These are phyloP conservation scores for Pseudococcus jackbeardsleyi DNA, from an alignment of 2,888 invertebrate species.

Conservation along the genomic window DNA sequence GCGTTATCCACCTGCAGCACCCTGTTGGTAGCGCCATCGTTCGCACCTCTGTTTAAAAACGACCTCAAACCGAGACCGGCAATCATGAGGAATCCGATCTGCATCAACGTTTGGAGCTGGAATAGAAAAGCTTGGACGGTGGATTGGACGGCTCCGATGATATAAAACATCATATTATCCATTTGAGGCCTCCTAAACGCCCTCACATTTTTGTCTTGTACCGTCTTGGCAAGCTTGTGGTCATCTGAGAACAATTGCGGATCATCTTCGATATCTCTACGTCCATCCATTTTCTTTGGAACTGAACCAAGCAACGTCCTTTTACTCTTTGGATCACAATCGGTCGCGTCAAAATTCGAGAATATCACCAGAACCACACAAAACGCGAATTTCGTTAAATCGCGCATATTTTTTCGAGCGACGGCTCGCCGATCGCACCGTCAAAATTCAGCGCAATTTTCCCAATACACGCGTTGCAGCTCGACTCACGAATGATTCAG, in stretches of 20 bases:
- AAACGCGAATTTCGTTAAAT: conserved; percentile 26
- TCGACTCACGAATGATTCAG: neutral
- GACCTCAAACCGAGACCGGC: neutral
- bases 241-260: neutral
- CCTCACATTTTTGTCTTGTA: neutral
- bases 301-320: neutral
- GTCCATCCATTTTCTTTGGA: neutral
- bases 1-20: conserved; percentile 10
- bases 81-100: neutral
- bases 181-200: neutral
- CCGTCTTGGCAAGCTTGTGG: neutral
- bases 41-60: neutral
- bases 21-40: neutral
- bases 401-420: neutral
- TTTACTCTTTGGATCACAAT: neutral
- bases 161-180: neutral
- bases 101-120: neutral
- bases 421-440: neutral
- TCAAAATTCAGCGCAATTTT: neutral
- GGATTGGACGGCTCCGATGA: neutral
- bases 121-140: neutral
- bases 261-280: neutral
- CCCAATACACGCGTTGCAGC: neutral
- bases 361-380: neutral
- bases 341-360: neutral